Percentiles rank a stretch among this genome's conserved stretches.
phyloP scores from a whole-genome alignment of 1,140 invertebrate species.

The Drosophila nigromelanica region DNA sequence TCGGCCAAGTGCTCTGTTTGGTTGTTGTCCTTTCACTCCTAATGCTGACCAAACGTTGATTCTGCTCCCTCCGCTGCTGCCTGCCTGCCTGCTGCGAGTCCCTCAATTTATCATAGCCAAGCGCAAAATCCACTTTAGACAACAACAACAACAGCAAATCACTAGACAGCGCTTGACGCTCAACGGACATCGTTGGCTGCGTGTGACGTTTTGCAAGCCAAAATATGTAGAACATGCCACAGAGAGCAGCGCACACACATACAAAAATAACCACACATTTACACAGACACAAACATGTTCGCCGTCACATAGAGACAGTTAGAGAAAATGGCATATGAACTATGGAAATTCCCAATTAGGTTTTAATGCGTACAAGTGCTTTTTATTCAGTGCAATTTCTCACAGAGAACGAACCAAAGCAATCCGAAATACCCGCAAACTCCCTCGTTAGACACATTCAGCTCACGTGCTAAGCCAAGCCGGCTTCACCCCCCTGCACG shows the following conservation, averaged over 20 bases:
- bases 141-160: conserved; percentile 45
- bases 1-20: conserved; percentile 20
- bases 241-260: conserved; percentile 28
- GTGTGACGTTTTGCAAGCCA: conserved; percentile 80
- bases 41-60: conserved; percentile 43
- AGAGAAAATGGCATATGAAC: conserved; percentile 77
- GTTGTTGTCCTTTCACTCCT: conserved; percentile 18
- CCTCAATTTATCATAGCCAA: conserved; percentile 80
- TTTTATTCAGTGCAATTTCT: conserved; percentile 82
- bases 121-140: conserved; percentile 74
- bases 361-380: conserved; percentile 82
- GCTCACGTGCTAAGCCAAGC: conserved; percentile 53
- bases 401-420: conserved; percentile 33
- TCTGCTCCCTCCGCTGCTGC: conserved; percentile 11
- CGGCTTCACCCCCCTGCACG: too few species aligned
- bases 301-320: conserved; percentile 37
- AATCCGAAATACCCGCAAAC: neutral
- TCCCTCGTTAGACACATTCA: conserved; percentile 44
- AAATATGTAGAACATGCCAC: conserved; percentile 80
- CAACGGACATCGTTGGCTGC: conserved; percentile 68
- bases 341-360: conserved; percentile 82
- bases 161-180: conserved; percentile 32
- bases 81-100: conserved; percentile 29
- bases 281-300: conserved; percentile 66
- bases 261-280: neutral